A percentile compares a stretch with the other conserved stretches of the same genome.
Evolutionary conservation across 2,888 invertebrate species (phyloP).

Genomic region (Chirona hameri): DNA sequence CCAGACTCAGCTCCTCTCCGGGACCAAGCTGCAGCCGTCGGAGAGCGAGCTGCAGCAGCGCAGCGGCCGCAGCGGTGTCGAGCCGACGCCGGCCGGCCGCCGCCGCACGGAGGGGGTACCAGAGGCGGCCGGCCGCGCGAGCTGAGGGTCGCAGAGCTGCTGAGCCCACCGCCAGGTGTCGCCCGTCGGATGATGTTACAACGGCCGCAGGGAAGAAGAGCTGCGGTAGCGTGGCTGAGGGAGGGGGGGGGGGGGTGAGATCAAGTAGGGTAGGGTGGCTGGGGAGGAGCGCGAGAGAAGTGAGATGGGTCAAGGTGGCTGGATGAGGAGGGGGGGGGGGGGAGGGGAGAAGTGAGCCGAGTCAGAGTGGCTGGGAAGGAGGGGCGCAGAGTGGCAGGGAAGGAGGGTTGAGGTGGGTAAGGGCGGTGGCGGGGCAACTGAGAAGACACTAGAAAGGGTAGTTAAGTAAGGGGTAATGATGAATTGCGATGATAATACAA

Average conservation of each 20-base stretch:
- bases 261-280: too few relatives aligned
- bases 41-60: conserved; percentile 52
- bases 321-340: too few relatives aligned
- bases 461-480: too few relatives aligned
- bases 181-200: conserved; percentile 48
- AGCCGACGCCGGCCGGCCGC: conserved; percentile 41
- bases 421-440: too few relatives aligned
- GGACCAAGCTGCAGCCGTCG: conserved; percentile 51
- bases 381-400: too few relatives aligned
- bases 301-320: too few relatives aligned
- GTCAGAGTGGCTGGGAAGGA: too few relatives aligned
- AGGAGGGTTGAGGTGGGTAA: too few relatives aligned
- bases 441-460: too few relatives aligned
- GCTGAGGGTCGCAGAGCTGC: conserved; percentile 50
- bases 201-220: conserved; percentile 56
- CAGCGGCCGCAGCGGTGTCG: conserved; percentile 49
- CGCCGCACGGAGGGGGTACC: conserved; percentile 50
- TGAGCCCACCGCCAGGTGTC: conserved; percentile 47
- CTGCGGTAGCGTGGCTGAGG: conserved; percentile 53
- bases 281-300: too few relatives aligned
- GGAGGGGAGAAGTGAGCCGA: too few relatives aligned
- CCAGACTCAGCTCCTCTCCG: conserved; percentile 46
- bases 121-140: conserved; percentile 46
- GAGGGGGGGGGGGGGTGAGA: neutral
- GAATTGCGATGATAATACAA: too few relatives aligned